Conservation (phyloP, 1,140 invertebrate genomes). For the Drosophila sproati region DNA sequence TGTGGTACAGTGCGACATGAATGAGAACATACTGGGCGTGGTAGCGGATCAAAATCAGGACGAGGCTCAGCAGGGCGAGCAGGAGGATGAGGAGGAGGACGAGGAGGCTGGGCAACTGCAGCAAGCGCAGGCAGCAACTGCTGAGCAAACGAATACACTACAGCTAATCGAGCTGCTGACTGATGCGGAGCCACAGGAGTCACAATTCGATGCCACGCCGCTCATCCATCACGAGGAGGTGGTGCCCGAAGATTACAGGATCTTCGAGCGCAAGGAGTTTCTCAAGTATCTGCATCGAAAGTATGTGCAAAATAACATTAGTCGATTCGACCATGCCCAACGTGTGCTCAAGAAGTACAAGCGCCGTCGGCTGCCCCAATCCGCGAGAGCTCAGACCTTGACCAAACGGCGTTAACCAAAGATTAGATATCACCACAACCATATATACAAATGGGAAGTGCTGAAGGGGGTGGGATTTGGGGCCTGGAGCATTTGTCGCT, state of each 20-base stretch:
- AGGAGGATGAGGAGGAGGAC: background rate
- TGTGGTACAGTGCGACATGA: conserved; percentile 83
- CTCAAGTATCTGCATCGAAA: conserved; percentile 78
- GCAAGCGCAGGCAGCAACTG: background rate
- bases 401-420: conserved; percentile 47
- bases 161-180: conserved; percentile 69
- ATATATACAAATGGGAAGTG: background rate
- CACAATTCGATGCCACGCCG: conserved; percentile 37
- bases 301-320: conserved; percentile 70
- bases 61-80: conserved; percentile 9
- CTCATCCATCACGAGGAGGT: conserved; percentile 74
- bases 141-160: conserved; percentile 49
- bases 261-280: conserved; percentile 50
- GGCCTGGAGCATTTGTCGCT: background rate
- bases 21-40: conserved; percentile 73
- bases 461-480: background rate
- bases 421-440: conserved; percentile 13
- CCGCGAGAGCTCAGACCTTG: conserved; percentile 12
- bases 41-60: conserved; percentile 38
- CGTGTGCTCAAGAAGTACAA: conserved; percentile 73
- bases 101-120: too few relatives aligned
- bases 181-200: conserved; percentile 42
- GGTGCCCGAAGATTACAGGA: conserved; percentile 53
- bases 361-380: conserved; percentile 17
- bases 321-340: conserved; percentile 69